Conservation (phyloP, 2,797 vertebrate species). For the Leuciscus waleckii region DNA sequence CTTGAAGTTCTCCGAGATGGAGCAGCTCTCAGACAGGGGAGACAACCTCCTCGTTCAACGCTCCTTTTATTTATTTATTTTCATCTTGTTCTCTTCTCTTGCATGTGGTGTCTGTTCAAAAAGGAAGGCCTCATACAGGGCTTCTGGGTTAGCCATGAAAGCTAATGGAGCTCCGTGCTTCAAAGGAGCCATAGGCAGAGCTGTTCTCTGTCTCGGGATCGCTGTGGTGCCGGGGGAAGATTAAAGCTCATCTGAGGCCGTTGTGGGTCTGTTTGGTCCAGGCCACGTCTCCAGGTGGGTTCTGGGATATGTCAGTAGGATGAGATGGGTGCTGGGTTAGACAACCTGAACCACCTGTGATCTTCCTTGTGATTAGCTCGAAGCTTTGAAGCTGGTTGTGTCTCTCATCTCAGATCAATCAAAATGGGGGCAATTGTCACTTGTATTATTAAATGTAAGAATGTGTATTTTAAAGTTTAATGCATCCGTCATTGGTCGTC, state of each 20-base stretch:
- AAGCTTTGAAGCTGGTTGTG: conserved; percentile 26
- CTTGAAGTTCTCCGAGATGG: conserved; percentile 67
- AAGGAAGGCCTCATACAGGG: conserved; percentile 48
- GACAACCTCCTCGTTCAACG: conserved; percentile 55
- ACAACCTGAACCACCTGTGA: conserved; percentile 37
- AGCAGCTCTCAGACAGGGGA: conserved; percentile 60
- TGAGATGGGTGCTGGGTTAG: conserved; percentile 39
- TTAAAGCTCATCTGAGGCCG: conserved; percentile 63
- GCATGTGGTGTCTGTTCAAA: conserved; percentile 53
- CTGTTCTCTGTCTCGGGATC: conserved; percentile 56
- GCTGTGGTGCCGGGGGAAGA: conserved; percentile 60
- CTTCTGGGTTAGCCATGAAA: conserved; percentile 62
- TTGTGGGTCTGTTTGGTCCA: conserved; percentile 55
- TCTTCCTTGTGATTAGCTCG: conserved; percentile 7
- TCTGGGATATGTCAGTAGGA: conserved; percentile 57
- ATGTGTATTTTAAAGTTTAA: not conserved
- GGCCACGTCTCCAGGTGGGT: conserved; percentile 60
- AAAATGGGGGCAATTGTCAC: not conserved
- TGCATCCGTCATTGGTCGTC: not conserved
- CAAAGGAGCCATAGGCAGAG: conserved; percentile 64
- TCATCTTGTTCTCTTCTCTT: conserved; percentile 32
- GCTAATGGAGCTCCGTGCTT: conserved; percentile 69
- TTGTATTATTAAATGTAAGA: not conserved
- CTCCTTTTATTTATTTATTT: conserved; percentile 63
- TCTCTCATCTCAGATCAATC: conserved; percentile 15